These are phyloP conservation scores for Todiramphus chloris DNA, from an alignment of 2,113 vertebrate species.

Conservation along the genomic window DNA sequence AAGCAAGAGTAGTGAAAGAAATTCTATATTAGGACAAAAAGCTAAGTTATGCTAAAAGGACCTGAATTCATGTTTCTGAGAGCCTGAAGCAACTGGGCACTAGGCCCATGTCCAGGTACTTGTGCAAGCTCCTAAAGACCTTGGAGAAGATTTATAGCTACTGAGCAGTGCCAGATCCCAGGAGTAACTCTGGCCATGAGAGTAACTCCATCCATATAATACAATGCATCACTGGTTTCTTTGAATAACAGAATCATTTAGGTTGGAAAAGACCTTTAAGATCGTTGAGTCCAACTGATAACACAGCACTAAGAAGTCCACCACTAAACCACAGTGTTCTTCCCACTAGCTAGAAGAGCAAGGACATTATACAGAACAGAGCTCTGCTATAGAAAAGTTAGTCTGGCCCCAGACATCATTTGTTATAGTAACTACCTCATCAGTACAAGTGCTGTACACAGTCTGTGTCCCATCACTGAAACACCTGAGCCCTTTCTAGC, in stretches of 20 bases:
- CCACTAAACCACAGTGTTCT: background rate
- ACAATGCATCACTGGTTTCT: background rate
- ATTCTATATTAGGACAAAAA: background rate
- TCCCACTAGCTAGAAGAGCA: fast-evolving
- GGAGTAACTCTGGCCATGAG: background rate
- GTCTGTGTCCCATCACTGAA: background rate
- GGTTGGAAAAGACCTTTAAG: background rate
- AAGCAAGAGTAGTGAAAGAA: background rate
- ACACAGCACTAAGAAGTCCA: background rate
- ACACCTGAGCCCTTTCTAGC: background rate
- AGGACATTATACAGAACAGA: background rate
- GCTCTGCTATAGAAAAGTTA: background rate
- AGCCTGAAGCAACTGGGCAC: background rate
- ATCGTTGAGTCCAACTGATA: background rate
- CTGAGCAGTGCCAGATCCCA: background rate
- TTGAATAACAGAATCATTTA: background rate
- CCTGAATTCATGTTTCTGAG: background rate
- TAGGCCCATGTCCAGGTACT: background rate
- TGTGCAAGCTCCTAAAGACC: background rate
- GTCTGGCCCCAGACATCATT: background rate
- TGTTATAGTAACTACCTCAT: background rate
- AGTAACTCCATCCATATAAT: background rate
- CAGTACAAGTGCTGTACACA: background rate
- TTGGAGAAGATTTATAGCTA: background rate
- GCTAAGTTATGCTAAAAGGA: background rate